Base-by-base conservation (phyloP, 2,797 vertebrate genomes). In the Rallus crepitans region DNA sequence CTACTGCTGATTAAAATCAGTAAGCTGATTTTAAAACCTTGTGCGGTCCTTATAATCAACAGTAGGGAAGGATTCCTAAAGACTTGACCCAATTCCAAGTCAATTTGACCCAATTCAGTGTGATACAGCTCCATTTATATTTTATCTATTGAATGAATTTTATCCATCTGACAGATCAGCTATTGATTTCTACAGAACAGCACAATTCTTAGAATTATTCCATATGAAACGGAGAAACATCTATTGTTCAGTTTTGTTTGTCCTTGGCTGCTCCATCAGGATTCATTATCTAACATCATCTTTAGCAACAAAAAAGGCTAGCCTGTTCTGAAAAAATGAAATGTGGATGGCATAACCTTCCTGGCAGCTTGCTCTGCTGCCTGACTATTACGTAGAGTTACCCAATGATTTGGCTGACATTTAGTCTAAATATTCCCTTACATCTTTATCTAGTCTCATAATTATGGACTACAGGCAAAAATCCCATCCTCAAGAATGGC, bases 21-120 rank as follows among this genome's bases (percentile, higher is more conserved):
- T 96, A 95, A 97, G 82, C 88, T 92, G 96, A 64, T 90, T 96
- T 96, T 94, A 97, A 97, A 97, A 95, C 84, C 87, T 92, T 83
- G 93, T 17, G 19, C 61, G 59, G n/a, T 96, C 93, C 95, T 94
- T 96, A 92, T 91, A 97, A 94, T 95, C 87, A 97, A 89, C 88
- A 91, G 86, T 75, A 91, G 56, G 39, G 81, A 83, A 92, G 64
- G 69, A 91, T 93, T 97, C 90, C 80, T 89, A 89, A 87, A 93
- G 75, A 91, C 78, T 70, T 96, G 90, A 96, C 95, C 93, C 93
- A 96, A 64, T 96, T 96, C 80, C 60, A 55, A 16, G 45, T 70
- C 16, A 42, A 70, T 93, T 91, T 96, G 96, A 97, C 96, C 89
- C 90, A 91, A 84, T 91, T 97, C 59, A 75, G 31, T 39, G 37